A percentile compares a stretch with the other conserved stretches of the same genome.
phyloP scores from a whole-genome alignment of 2,888 invertebrate species.

The Thera obeliscata region DNA sequence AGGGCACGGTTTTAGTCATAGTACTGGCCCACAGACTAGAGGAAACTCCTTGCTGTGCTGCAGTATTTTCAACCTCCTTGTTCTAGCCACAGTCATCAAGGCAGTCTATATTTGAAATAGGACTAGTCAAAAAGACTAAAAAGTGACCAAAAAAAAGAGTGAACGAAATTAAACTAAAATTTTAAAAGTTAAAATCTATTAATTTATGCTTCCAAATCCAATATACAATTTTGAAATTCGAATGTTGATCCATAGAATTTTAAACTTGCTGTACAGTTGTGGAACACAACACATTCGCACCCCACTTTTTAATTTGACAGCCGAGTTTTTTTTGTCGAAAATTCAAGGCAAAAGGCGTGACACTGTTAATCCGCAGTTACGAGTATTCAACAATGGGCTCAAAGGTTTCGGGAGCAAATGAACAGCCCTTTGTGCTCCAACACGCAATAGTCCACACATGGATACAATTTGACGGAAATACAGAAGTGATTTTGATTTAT shows the following conservation, averaged over 20 bases:
- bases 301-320: constrained; percentile 16
- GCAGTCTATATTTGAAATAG: too few relatives aligned
- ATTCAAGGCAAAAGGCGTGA: constrained; percentile 60
- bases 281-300: not conserved
- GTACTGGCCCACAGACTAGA: too few relatives aligned
- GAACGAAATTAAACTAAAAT: too few relatives aligned
- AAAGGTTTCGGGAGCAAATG: constrained; percentile 50
- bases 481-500: constrained; percentile 6
- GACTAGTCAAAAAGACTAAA: too few relatives aligned
- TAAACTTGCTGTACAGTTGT: not conserved
- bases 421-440: constrained; percentile 44
- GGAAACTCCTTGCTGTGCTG: too few relatives aligned
- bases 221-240: not conserved
- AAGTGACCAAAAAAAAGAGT: too few relatives aligned
- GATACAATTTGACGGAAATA: constrained; percentile 27
- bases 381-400: constrained; percentile 57
- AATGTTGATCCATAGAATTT: not conserved
- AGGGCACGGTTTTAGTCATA: too few relatives aligned
- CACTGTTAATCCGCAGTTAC: constrained; percentile 74
- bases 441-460: constrained; percentile 59
- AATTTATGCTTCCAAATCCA: too few relatives aligned
- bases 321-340: constrained; percentile 30
- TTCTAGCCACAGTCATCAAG: too few relatives aligned
- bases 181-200: too few relatives aligned
- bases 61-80: too few relatives aligned